Evolutionary conservation across 2,113 vertebrate genomes (phyloP).

Genomic region (Neodontobutis hainanensis): DNA sequence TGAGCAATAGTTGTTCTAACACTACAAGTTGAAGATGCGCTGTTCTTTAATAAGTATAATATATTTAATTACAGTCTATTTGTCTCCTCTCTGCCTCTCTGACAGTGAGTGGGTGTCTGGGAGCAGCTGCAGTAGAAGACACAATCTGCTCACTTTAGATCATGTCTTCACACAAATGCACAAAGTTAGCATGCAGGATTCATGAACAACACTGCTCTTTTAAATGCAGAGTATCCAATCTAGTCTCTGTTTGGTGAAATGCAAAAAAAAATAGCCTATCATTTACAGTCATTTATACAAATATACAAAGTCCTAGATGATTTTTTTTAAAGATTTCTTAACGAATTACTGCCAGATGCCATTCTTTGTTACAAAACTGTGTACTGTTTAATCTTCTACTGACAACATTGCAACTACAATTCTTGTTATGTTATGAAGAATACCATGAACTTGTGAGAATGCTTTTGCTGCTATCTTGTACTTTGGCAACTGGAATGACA

Average conservation of each 20-base stretch:
- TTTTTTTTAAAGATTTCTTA: too few relatives aligned
- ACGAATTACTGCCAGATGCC: too few relatives aligned
- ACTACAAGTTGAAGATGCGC: background rate
- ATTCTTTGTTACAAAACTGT: too few relatives aligned
- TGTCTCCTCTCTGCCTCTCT: conserved; percentile 38
- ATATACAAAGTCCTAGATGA: background rate
- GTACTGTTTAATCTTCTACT: too few relatives aligned
- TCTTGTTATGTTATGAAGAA: background rate
- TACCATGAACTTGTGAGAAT: conserved; percentile 1
- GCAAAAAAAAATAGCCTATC: too few relatives aligned
- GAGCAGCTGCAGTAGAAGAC: conserved; percentile 69
- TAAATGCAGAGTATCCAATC: background rate
- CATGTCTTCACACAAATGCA: conserved; percentile 43
- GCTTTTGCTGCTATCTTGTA: background rate
- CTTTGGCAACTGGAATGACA: conserved; percentile 5
- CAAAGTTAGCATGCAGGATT: conserved; percentile 32
- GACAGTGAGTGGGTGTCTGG: conserved; percentile 69
- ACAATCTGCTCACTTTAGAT: conserved; percentile 68
- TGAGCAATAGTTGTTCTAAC: background rate
- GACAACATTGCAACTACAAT: background rate
- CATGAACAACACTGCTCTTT: conserved; percentile 27
- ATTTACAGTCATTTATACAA: too few relatives aligned
- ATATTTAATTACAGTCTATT: conserved; percentile 62
- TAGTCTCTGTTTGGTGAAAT: too few relatives aligned
- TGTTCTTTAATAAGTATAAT: conserved; percentile 59